Evolutionary conservation across 2,888 invertebrate genomes (phyloP).

Genomic region (Baronia brevicornis): DNA sequence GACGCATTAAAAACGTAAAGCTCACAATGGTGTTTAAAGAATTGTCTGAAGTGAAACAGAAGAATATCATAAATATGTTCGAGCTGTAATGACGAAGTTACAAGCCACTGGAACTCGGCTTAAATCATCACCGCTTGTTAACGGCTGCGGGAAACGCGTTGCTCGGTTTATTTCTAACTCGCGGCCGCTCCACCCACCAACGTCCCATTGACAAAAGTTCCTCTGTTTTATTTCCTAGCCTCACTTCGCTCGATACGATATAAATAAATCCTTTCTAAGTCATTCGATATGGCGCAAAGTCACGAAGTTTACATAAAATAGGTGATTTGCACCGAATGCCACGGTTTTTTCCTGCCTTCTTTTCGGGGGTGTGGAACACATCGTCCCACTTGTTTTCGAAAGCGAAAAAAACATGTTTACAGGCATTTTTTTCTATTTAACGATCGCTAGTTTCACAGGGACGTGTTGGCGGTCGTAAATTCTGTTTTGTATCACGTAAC

Average conservation of each 20-base stretch:
- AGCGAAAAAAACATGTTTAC: constrained; percentile 66
- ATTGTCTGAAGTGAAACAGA: too few species aligned
- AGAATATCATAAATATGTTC: constrained; percentile 14
- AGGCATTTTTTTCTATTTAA: constrained; percentile 46
- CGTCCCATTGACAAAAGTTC: constrained; percentile 45
- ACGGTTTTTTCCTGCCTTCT: constrained; percentile 49
- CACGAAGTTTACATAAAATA: constrained; percentile 76
- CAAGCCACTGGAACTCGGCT: constrained; percentile 38
- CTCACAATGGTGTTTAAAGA: too few species aligned
- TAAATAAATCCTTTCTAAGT: constrained; percentile 71
- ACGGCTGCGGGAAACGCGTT: constrained; percentile 28
- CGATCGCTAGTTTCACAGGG: constrained; percentile 30
- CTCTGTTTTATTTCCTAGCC: constrained; percentile 30
- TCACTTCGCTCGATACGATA: constrained; percentile 39
- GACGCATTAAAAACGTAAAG: too few species aligned
- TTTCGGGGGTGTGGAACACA: constrained; percentile 42
- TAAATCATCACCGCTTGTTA: constrained; percentile 43
- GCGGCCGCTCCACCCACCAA: constrained; percentile 37
- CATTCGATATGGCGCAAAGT: constrained; percentile 71
- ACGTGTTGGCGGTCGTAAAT: constrained; percentile 49
- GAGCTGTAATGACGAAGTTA: constrained; percentile 34
- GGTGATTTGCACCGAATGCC: constrained; percentile 67
- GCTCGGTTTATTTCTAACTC: constrained; percentile 48
- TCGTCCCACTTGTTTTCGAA: constrained; percentile 43
- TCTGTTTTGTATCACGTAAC: constrained; percentile 49